Evolutionary conservation across 2,113 vertebrate species (phyloP), one percentile per base, ranked within the genome.

Genomic region (Anguilla japonica): DNA sequence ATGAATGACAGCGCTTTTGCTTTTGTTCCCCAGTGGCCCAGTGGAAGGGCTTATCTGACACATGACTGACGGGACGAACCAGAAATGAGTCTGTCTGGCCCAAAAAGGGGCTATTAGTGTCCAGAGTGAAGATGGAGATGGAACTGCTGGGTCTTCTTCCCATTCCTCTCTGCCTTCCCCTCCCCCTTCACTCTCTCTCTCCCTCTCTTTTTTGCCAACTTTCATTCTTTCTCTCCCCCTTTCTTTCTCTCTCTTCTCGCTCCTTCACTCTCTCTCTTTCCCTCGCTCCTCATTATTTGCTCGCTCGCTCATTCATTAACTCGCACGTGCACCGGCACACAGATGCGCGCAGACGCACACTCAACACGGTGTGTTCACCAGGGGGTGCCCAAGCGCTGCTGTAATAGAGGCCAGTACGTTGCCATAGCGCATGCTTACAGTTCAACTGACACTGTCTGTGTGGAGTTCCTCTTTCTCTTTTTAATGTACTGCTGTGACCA

Each of bases 331-430:
- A 60, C 43, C 43, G 43, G 14, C 63, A 71, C 63, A 71, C 63
- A 71, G 3, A 71, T n/a, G n/a, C 5, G n/a, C 63, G n/a, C 20
- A 71, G 3, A 71, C 26, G 9, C 63, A 71, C 63, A n/a, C 63
- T 3, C 26, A 71, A 3, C 18, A 22, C 20, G 26, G 26, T 16
- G 63, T 71, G 63, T 71, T 71, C 63, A 71, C 63, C 63, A 71
- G 63, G 63, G 63, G 86, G 20, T 41, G 63, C 82, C 86, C 81
- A 57, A 63, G 29, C 18, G 29, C 84, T 53, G 84, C 41, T n/a
- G 41, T 63, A 46, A n/a, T 34, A 50, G 71, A 56, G 29, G 6
- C 71, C 39, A 22, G 16, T 7, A n/a, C n/a, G 63, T 13, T 75
- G 8, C 71, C n/a, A 34, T 75, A 13, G 63, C 9, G 8, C 11